Conservation (phyloP, 2,797 vertebrate species). For the Xiphorhynchus erythropygius region DNA sequence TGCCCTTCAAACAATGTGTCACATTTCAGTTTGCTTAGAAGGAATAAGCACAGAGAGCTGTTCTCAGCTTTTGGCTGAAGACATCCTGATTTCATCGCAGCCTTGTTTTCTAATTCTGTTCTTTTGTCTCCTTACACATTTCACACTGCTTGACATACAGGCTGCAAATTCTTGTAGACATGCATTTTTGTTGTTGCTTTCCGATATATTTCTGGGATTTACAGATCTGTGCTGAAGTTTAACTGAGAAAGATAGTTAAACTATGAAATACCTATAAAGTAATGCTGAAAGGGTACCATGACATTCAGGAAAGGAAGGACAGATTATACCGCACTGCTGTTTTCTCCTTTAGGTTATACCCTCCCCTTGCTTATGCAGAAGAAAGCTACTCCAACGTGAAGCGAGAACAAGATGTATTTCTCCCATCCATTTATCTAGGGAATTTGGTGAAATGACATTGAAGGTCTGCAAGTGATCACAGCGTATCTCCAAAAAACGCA, state of each 20-base stretch:
- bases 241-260: neutral
- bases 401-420: neutral
- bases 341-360: neutral
- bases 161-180: neutral
- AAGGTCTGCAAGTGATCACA: neutral
- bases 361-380: neutral
- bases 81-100: neutral
- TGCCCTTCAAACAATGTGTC: neutral
- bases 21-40: neutral
- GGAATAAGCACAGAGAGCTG: neutral
- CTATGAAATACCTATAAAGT: neutral
- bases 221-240: neutral
- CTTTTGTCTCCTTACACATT: neutral
- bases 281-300: neutral
- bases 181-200: neutral
- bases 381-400: neutral
- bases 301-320: neutral
- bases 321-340: neutral
- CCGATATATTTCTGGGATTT: neutral
- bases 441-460: neutral
- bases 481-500: neutral
- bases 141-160: neutral
- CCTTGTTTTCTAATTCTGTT: neutral
- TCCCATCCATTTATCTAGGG: neutral
- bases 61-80: neutral